Percentiles rank a stretch among this genome's conserved stretches.
phyloP scores from a whole-genome alignment of 2,113 vertebrate species.

The Anas platyrhynchos region DNA sequence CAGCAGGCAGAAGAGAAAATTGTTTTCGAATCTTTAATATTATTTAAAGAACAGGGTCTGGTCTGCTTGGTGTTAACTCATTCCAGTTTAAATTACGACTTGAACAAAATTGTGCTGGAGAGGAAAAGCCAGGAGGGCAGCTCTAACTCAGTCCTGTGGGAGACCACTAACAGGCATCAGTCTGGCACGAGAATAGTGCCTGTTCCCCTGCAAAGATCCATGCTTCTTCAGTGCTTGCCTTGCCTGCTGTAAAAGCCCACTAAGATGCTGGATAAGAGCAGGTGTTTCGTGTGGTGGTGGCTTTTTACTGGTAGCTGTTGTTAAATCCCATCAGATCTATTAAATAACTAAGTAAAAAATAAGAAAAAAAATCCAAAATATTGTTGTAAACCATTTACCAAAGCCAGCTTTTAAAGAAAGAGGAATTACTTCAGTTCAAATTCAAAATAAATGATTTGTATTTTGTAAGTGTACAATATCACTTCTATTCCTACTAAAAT shows the following conservation, averaged over 20 bases:
- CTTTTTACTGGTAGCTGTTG: not conserved
- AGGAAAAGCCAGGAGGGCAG: not conserved
- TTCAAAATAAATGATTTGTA: not conserved
- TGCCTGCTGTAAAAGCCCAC: not conserved
- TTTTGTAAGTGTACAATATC: not conserved
- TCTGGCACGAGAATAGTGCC: not conserved
- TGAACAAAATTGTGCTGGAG: not conserved
- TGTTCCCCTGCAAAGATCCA: not conserved
- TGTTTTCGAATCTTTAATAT: not conserved
- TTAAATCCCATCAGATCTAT: not conserved
- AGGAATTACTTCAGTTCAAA: not conserved
- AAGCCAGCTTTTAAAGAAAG: not conserved
- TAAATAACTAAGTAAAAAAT: too few species aligned
- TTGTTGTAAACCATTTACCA: not conserved
- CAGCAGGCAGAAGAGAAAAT: not conserved
- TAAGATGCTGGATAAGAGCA: not conserved
- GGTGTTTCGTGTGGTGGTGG: not conserved
- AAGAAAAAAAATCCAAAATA: not conserved
- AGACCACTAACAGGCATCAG: not conserved
- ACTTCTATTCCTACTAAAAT: not conserved
- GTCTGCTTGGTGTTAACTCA: not conserved
- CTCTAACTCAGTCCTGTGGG: not conserved
- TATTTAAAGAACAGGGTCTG: not conserved
- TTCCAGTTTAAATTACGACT: not conserved
- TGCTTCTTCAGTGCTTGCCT: not conserved